Evolutionary conservation across 2,113 vertebrate genomes (phyloP).

Genomic region (Hipposideros armiger): DNA sequence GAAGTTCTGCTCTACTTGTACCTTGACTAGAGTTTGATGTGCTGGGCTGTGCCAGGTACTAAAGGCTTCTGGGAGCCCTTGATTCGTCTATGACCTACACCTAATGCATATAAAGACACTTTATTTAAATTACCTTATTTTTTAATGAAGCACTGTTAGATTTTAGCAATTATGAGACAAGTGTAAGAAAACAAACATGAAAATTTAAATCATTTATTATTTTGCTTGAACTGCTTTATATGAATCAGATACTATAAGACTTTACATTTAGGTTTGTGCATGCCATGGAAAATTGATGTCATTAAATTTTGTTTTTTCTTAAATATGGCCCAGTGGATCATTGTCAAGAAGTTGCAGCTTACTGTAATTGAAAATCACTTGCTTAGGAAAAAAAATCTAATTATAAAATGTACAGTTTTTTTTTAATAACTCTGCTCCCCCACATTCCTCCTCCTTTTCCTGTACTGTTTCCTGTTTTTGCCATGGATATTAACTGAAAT

Average conservation of each 20-base stretch:
- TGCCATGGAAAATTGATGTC: conserved; percentile 66
- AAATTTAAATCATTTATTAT: conserved; percentile 77
- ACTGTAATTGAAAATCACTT: conserved; percentile 88
- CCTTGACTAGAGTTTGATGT: conserved; percentile 88
- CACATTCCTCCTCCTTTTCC: conserved; percentile 82
- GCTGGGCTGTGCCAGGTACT: conserved; percentile 88
- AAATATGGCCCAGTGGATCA: conserved; percentile 72
- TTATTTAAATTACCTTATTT: conserved; percentile 86
- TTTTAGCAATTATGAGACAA: conserved; percentile 82
- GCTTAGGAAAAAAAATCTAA: conserved; percentile 85
- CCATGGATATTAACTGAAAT: conserved; percentile 91
- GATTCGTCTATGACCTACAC: conserved; percentile 86
- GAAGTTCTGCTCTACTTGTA: conserved; percentile 91
- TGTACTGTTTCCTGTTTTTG: conserved; percentile 91
- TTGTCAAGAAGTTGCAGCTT: conserved; percentile 82
- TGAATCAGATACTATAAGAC: conserved; percentile 73
- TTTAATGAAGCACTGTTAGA: conserved; percentile 79
- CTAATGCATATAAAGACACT: conserved; percentile 84
- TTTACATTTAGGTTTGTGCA: conserved; percentile 76
- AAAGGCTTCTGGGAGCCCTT: conserved; percentile 87
- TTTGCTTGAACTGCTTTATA: conserved; percentile 58
- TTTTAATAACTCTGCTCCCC: conserved; percentile 68
- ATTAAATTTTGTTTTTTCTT: conserved; percentile 31
- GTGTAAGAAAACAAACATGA: conserved; percentile 81
- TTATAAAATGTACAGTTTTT: conserved; percentile 84